Evolutionary conservation across 2,797 vertebrate species (phyloP).

Genomic region (Pagetopsis macropterus): DNA sequence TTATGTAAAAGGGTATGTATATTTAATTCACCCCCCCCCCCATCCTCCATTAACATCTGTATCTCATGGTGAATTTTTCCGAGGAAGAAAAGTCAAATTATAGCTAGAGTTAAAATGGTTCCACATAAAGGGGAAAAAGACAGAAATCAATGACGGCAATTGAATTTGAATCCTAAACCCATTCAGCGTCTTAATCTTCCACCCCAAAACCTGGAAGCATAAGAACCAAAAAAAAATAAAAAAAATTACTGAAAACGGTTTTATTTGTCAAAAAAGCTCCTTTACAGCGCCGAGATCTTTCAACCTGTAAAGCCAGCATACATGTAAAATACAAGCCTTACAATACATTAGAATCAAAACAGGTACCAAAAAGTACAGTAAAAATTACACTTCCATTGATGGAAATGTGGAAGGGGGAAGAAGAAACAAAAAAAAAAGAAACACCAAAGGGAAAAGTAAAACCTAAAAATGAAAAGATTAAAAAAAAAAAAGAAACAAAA

Average conservation of each 20-base stretch:
- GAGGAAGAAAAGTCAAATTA: not conserved
- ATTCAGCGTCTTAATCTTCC: constrained; percentile 24
- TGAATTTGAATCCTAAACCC: constrained; percentile 20
- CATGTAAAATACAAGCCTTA: constrained; percentile 99
- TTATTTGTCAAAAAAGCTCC: constrained; percentile 94
- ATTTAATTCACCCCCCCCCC: constrained; percentile 8
- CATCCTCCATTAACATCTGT: not conserved
- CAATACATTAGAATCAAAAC: constrained; percentile 99
- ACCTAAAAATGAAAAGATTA: constrained; percentile 63
- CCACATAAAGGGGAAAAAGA: constrained; percentile 2
- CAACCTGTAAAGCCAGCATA: constrained; percentile 94
- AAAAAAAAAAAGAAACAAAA: constrained; percentile 82
- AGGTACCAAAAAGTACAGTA: constrained; percentile 99
- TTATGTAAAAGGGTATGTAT: constrained; percentile 1
- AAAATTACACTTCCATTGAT: constrained; percentile 99
- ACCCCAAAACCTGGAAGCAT: constrained; percentile 67
- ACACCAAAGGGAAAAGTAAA: constrained; percentile 73
- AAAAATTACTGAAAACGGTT: constrained; percentile 85
- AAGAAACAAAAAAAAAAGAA: constrained; percentile 84
- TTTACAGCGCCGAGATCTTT: constrained; percentile 89
- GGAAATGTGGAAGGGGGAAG: constrained; percentile 96
- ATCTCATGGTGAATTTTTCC: constrained; percentile 9
- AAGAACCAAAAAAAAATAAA: constrained; percentile 59
- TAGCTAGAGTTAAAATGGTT: constrained; percentile 18
- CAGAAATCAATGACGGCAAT: constrained; percentile 2